phyloP scores from a whole-genome alignment of 2,797 vertebrate genomes.

The Odontamblyopus rebecca region DNA sequence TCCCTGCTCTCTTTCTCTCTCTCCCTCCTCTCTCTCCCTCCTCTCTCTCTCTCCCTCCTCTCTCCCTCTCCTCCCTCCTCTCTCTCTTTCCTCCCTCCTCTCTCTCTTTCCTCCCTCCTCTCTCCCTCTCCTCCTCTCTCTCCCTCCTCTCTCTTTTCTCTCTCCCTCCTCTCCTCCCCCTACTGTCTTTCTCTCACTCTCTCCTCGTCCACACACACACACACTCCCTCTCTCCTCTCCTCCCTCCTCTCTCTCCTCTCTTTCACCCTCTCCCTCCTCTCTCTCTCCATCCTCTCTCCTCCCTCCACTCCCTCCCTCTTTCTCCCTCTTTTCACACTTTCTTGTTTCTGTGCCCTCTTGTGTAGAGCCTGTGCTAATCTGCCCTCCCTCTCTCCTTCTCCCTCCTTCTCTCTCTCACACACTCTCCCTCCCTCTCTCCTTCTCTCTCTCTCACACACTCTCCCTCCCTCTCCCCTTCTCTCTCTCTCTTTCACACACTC shows the following conservation, averaged over 20 bases:
- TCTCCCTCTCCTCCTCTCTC: not conserved
- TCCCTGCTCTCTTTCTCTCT: not conserved
- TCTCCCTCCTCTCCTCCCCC: slow-evolving; percentile 12
- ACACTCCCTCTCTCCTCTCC: no score
- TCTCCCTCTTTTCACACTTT: no score
- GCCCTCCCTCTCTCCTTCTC: not conserved
- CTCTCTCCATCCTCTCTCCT: no score
- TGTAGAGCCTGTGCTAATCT: no score
- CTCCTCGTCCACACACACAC: no score
- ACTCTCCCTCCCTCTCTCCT: not conserved
- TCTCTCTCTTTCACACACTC: not conserved
- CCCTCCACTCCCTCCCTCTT: no score
- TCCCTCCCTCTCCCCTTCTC: not conserved
- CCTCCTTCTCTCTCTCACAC: not conserved
- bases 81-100: not conserved
- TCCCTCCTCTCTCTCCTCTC: not conserved
- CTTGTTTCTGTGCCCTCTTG: no score
- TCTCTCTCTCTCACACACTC: no score
- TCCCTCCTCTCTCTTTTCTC: not conserved
- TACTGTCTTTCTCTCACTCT: not conserved
- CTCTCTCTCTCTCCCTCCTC: not conserved
- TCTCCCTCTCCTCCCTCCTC: no score
- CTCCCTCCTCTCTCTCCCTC: not conserved
- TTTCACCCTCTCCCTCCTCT: not conserved
- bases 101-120: not conserved